Base-by-base conservation (phyloP, 2,113 vertebrate genomes). In the Ceuthmochares aereus region DNA sequence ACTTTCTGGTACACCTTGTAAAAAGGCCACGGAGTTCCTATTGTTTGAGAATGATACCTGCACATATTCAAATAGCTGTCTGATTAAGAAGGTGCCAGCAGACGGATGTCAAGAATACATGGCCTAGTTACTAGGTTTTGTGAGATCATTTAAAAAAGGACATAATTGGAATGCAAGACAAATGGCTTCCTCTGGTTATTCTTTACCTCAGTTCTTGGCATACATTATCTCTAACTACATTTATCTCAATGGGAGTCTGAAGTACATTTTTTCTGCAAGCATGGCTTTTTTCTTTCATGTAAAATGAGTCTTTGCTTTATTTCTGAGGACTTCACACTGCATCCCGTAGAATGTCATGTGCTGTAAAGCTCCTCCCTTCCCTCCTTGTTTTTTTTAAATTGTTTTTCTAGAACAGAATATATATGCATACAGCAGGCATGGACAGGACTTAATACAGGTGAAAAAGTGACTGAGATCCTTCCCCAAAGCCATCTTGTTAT, bases 171-270 rank as follows among this genome's bases (percentile, higher is more conserved):
- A 90, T 77, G 56, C 52, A 37, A 86, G 90, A 96, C 82, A 96
- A 96, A 95, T 88, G 72, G 37, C 78, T 96, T 95, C 72, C 82
- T 93, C 78, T 80, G 64, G 37, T 68, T 88, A 63, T 55, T 90
- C 82, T 74, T 83, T 88, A 69, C 59, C 51, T 88, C 84, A 36
- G 8, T 70, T 93, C 85, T 91, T 88, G 67, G 67, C 72, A 74
- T 63, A 59, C 51, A 40, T 91, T 96, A 74, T 80, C 74, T 93
- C 47, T 84, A 82, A 91, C 66, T 77, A 54, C 51, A 22, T 88
- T 94, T 90, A 85, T 93, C 87, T 85, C 87, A 85, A 95, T 59
- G 70, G 67, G 59, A 96, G 22, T 8, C 49, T 78, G 92, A 93
- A 83, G 59, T 40, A 80, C 42, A 23, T 52, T 89, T 84, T 85